Evolutionary conservation across 2,888 invertebrate species (phyloP), one percentile per base, ranked within the genome.

Genomic region (Colostygia pectinataria): DNA sequence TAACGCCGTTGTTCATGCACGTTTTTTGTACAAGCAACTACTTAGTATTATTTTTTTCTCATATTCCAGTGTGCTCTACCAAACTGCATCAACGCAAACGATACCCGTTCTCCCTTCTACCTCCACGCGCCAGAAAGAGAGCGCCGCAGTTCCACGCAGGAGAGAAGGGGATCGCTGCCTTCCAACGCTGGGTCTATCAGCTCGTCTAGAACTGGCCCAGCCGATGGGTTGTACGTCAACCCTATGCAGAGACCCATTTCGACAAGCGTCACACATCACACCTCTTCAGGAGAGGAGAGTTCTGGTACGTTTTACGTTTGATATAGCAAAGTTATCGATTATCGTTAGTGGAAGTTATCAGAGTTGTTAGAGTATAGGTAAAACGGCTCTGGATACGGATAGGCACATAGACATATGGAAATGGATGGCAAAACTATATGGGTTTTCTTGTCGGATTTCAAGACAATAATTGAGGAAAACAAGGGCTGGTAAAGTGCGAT

Each of bases 171-270:
- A 13, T 80, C 90, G 46, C 46, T 90, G 3, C 80, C 88, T 4
- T 83, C 88, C 34, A 78, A 82, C 0, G 71, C 71, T 52, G 79
- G 84, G 0, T 66, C 94, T 83, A 55, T 88, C 49, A 71, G 74
- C 61, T 86, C 85, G 0, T 69, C 77, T 10, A 65, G 86, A 10
- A 78, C 88, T 63, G 74, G 93, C 51, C 94, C 94, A 0, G 93
- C 94, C 47, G 96, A 96, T 66, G 96, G 96, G 0, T 91, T 96
- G 29, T 97, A 96, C 73, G 94, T 97, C 52, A 96, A 96, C 76
- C 96, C 96, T 0, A 96, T 96, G 95, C 92, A 91, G 63, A 80
- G 91, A 27, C 73, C 67, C 4, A 69, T 73, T 1, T 73, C 81
- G 0, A 74, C 77, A 1, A 78, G 63, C 14, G 76, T 68, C 4